Evolutionary conservation across 2,797 vertebrate genomes (phyloP), one percentile per base, ranked within the genome.

Genomic region (Mormyrops boulengeri): DNA sequence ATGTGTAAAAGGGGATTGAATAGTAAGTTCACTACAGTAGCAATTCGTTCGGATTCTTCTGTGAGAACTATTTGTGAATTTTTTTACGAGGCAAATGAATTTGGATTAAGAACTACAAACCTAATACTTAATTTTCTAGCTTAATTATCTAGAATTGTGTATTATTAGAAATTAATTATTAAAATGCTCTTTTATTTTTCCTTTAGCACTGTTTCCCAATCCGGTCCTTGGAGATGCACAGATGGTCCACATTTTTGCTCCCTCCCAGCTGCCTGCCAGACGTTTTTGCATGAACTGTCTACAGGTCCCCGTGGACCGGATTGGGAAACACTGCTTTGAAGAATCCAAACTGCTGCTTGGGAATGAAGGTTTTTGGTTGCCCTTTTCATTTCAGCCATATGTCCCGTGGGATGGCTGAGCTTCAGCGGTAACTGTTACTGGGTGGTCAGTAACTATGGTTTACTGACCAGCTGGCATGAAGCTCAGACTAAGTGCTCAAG

Each of bases 1-100:
- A 95, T 96, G 94, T 96, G 96, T 90, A 95, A 97, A 93, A 94
- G 94, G 14, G 92, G 92, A 0, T 90, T 96, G 87, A 96, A 95
- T 91, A 97, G 96, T 97, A 93, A 95, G 95, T 88, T 22, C 22
- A 66, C 22, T 38, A 41, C 66, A 80, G 22, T 34, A 44, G n/a
- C 52, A 88, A 49, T 47, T 85, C 1, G 8, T 38, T 60, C 38
- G 38, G 34, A 52, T 87, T 87, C 6, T 30, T 87, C 2, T 55
- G 38, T 38, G 14, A 38, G 34, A 57, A 57, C 53, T 38, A 2
- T 11, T 87, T 30, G 34, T 9, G 22, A 3, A 85, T n/a, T 30
- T 85, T 8, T 50, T 47, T 30, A 85, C 0, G 2, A 52, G 47
- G 73, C 73, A n/a, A 47, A 49, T 52, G 1, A 49, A 26, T 85